Base-by-base conservation (phyloP, 2,113 vertebrate genomes). In the Isichthys henryi region DNA sequence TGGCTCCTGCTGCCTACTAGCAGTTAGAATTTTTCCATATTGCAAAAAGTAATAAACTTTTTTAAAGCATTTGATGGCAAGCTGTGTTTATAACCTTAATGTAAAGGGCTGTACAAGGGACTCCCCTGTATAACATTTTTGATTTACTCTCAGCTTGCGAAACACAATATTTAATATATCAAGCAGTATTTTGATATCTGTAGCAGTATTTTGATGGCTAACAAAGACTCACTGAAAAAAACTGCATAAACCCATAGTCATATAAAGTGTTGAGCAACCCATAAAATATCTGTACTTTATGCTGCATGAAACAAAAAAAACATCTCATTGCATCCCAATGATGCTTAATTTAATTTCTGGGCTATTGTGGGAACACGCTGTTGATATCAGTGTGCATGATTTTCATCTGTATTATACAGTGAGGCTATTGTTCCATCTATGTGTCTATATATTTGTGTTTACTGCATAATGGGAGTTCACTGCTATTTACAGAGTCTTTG, bases 331-430 rank as follows among this genome's bases (percentile, higher is more conserved):
- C 31, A 13, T 77, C 15, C 4, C 15, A 17, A 35, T 77, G 11
- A 39, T 77, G 31, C 62, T 66, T 77, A 5, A 77, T 17, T 15
- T 2, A 39, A 77, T 50, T 86, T 49, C 31, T 62, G 58, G n/a
- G n/a, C 77, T 35, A 35, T 13, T 21, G 84, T 52, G 4, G 9
- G 0, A 94, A 92, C 88, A 52, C 6, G 8, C 48, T 56, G 48
- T 49, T 48, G 50, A 52, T 19, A 53, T 39, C 50, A 86, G n/a
- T 52, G 85, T 52, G 48, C 10, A 48, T 27, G 27, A 50, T 52
- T 35, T 31, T 7, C 88, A 8, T 87, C n/a, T 70, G 31, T 89
- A 48, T 43, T 80, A 80, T 88, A 31, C 50, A 23, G 58, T 48
- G 21, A 23, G 13, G 6, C 13, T 46, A 43, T 8, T 2, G 15